phyloP scores from a whole-genome alignment of 30 jellyfish, hydroid and myxozoan species.

The Aurelia aurita region DNA sequence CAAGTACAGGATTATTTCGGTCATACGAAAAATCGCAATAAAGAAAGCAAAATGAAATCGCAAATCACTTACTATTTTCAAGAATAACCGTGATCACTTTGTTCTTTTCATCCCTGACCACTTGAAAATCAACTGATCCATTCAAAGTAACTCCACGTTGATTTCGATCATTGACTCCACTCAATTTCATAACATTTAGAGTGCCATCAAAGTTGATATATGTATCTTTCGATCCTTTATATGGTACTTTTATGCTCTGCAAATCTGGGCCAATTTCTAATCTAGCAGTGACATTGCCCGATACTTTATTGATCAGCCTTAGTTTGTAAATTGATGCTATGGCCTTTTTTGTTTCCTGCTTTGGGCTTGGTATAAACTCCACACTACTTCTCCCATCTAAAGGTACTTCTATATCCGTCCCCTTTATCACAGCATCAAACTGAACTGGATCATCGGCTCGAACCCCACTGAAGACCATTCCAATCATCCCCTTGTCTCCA shows the following conservation, averaged over 20 bases:
- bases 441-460: slow-evolving; percentile 10
- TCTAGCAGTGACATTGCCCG: slow-evolving; percentile 22
- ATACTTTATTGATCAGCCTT: slow-evolving; percentile 28
- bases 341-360: neutral
- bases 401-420: slow-evolving; percentile 1
- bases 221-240: neutral
- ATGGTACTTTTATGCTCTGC: slow-evolving; percentile 28
- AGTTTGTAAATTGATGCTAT: slow-evolving; percentile 6
- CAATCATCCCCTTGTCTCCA: neutral
- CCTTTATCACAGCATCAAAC: slow-evolving; percentile 40
- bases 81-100: slow-evolving; percentile 12
- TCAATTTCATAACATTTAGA: neutral
- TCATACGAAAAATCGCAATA: no score
- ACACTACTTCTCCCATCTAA: slow-evolving; percentile 17
- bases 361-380: slow-evolving; percentile 24
- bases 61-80: slow-evolving; percentile 42
- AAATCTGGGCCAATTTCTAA: slow-evolving; percentile 18
- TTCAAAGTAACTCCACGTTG: slow-evolving; percentile 30
- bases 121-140: neutral
- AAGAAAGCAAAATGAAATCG: no score
- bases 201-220: neutral
- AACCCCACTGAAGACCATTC: neutral
- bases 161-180: slow-evolving; percentile 34
- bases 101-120: neutral
- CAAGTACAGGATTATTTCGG: no score